Evolutionary conservation across 2,113 vertebrate genomes (phyloP), one percentile per base, ranked within the genome.

Genomic region (Orcinus orca): DNA sequence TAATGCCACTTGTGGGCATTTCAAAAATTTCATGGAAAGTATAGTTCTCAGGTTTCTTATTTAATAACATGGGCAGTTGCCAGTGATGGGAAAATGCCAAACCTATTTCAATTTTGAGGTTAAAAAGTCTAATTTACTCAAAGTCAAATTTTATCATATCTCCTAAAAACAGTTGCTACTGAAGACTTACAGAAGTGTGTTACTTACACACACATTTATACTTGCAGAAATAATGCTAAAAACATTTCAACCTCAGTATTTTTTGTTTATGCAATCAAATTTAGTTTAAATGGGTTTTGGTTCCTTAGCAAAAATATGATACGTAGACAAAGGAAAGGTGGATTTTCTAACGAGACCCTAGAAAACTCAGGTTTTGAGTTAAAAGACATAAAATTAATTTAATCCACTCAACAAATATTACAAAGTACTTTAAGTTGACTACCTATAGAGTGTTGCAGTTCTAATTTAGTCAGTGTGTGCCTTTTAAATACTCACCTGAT

Each of bases 81-180:
- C 62, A 90, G 23, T 36, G 17, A 86, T 2, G 41, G 93, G 50
- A 80, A 95, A 95, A 90, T 95, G 93, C 88, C 97, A 96, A 93
- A 60, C 88, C 68, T 85, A 65, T 89, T 95, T 94, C 91, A 95
- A n/a, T 58, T 90, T 82, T 95, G 95, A 97, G 96, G 76, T 94
- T 94, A 93, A 21, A 95, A 94, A 88, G 83, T 95, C 73, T 81
- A 97, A 97, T 95, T 95, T 95, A 89, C 44, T 87, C 77, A 94
- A 91, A 96, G 90, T 96, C 36, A 84, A 89, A 44, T 83, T 63
- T 92, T 81, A 88, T 87, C 47, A 31, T 15, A 53, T 17, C 13
- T 60, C 36, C 50, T 90, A 74, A 95, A 96, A 97, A 89, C 73
- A 91, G 70, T 73, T 91, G 63, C 55, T 91, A 82, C n/a, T 89